Percentiles rank a stretch among this genome's conserved stretches.
Conservation (phyloP, 1,140 invertebrate genomes). For the Pararge aegeria region DNA sequence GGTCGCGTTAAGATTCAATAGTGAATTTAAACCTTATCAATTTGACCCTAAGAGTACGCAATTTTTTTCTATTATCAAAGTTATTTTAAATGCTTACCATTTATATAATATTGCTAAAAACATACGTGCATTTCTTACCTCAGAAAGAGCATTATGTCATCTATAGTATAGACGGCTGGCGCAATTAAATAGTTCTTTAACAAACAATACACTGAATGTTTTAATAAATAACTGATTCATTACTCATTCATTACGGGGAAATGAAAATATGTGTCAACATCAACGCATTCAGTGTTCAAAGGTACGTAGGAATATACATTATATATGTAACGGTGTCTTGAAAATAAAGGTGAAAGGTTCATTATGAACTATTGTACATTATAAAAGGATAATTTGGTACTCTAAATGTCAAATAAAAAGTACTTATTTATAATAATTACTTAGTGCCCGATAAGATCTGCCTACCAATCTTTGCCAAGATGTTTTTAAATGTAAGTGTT, state of each 20-base stretch:
- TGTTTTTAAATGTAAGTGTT: conserved; percentile 23
- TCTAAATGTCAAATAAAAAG: conserved; percentile 8
- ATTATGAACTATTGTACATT: neutral
- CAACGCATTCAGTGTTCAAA: neutral
- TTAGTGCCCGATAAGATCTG: too few species aligned
- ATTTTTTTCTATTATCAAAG: too few species aligned
- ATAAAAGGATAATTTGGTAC: too few species aligned
- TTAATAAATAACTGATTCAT: neutral
- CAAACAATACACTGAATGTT: conserved; percentile 6
- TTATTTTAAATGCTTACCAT: too few species aligned
- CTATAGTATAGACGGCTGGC: neutral
- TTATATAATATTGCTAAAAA: too few species aligned
- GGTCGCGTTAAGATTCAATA: too few species aligned
- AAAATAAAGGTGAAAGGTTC: neutral
- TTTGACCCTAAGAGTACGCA: too few species aligned
- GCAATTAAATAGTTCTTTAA: neutral
- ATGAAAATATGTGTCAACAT: neutral
- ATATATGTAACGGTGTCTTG: neutral
- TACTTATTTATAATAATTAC: conserved; percentile 25
- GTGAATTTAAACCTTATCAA: too few species aligned
- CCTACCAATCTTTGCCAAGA: conserved; percentile 14
- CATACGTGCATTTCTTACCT: too few species aligned
- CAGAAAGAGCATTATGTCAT: neutral
- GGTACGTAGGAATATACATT: neutral
- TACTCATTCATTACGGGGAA: neutral